phyloP scores from a whole-genome alignment of 2,888 invertebrate genomes.

The Stenolophus ochropezus region DNA sequence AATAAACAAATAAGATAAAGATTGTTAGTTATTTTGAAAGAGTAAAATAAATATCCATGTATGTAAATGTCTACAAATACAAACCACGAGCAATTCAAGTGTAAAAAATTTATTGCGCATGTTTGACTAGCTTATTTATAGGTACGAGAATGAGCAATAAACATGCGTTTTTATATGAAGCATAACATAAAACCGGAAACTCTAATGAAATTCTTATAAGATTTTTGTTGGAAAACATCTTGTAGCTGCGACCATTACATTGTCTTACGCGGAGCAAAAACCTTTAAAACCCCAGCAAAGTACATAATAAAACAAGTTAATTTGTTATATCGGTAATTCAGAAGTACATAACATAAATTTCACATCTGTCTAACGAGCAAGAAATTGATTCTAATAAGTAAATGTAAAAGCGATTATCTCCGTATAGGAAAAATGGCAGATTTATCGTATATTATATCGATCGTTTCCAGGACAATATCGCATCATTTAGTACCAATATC shows the following conservation, averaged over 20 bases:
- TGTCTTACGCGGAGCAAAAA: slow-evolving; percentile 44
- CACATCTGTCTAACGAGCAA: slow-evolving; percentile 57
- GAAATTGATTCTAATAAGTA: slow-evolving; percentile 57
- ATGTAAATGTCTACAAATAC: slow-evolving; percentile 11
- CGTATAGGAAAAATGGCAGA: slow-evolving; percentile 48
- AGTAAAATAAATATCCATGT: not conserved
- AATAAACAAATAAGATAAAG: no score
- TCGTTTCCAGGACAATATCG: slow-evolving; percentile 31
- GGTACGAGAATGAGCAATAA: slow-evolving; percentile 28
- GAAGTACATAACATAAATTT: slow-evolving; percentile 55
- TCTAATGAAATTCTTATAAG: slow-evolving; percentile 57
- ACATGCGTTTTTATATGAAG: slow-evolving; percentile 29
- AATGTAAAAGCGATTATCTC: slow-evolving; percentile 48
- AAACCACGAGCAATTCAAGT: not conserved
- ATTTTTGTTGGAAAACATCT: slow-evolving; percentile 54
- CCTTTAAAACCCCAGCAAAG: slow-evolving; percentile 37
- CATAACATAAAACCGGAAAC: slow-evolving; percentile 52
- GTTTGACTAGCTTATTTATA: slow-evolving; percentile 6
- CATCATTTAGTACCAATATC: slow-evolving; percentile 47
- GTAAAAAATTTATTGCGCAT: slow-evolving; percentile 1
- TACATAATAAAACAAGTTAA: slow-evolving; percentile 59
- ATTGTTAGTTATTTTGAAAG: not conserved
- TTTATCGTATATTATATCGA: slow-evolving; percentile 50
- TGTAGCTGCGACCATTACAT: slow-evolving; percentile 50
- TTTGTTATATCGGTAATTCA: slow-evolving; percentile 59